phyloP scores from a whole-genome alignment of 2,113 vertebrate species.

The Pholis gunnellus region DNA sequence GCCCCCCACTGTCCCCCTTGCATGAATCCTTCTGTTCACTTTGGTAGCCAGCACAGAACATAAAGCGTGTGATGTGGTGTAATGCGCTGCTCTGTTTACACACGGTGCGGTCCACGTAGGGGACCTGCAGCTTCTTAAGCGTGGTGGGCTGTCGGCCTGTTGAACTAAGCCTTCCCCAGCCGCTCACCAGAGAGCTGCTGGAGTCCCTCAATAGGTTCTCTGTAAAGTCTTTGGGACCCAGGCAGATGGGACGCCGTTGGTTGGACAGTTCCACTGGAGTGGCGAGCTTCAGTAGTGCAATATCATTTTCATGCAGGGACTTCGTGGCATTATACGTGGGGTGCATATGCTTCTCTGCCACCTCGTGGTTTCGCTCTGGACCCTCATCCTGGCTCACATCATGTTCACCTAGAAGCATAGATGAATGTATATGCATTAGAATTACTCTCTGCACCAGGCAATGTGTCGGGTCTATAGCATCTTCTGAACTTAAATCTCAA shows the following conservation, averaged over 20 bases:
- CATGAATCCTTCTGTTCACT: conserved; percentile 86
- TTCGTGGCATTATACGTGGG: conserved; percentile 72
- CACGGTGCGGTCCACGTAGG: conserved; percentile 84
- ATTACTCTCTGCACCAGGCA: not conserved
- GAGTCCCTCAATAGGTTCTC: conserved; percentile 82
- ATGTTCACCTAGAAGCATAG: conserved; percentile 86
- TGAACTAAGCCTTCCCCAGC: conserved; percentile 86
- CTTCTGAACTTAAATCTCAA: not conserved
- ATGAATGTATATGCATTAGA: not conserved
- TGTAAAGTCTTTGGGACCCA: conserved; percentile 89
- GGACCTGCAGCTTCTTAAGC: conserved; percentile 89
- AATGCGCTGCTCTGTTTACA: conserved; percentile 87
- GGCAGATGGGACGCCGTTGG: conserved; percentile 88
- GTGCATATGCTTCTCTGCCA: conserved; percentile 80
- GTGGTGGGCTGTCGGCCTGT: conserved; percentile 74
- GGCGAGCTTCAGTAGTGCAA: conserved; percentile 90
- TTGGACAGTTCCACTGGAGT: conserved; percentile 81
- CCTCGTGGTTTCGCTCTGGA: conserved; percentile 81
- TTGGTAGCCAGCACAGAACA: conserved; percentile 93
- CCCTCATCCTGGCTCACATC: conserved; percentile 75
- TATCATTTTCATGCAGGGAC: conserved; percentile 89
- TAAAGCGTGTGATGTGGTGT: conserved; percentile 75
- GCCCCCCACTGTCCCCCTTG: conserved; percentile 94
- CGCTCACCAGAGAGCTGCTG: conserved; percentile 86
- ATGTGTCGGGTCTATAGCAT: not conserved